Evolutionary conservation across 2,797 vertebrate genomes (phyloP).

Genomic region (Chrysolophus pictus): DNA sequence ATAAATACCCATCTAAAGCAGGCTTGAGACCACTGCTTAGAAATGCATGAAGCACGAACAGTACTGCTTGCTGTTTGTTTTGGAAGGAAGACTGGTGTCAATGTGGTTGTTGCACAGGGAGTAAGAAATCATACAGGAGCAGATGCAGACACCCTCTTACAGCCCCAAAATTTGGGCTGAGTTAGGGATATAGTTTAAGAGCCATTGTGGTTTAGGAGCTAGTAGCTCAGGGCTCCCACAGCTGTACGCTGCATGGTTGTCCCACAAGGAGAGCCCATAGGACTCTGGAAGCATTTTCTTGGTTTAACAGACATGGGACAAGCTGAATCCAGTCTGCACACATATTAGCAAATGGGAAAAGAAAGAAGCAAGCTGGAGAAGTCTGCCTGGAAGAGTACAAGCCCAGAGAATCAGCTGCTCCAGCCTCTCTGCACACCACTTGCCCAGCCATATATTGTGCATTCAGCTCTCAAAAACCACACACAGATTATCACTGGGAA

Average conservation of each 20-base stretch:
- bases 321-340: accelerated
- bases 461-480: not conserved
- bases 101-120: not conserved
- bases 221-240: not conserved
- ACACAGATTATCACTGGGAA: no score
- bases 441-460: not conserved
- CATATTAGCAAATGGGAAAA: not conserved
- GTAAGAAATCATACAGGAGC: not conserved
- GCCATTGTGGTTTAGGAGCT: not conserved
- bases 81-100: not conserved
- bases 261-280: not conserved
- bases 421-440: not conserved
- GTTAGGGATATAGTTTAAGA: not conserved
- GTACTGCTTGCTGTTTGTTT: not conserved
- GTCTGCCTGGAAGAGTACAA: not conserved
- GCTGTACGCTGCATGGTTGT: not conserved
- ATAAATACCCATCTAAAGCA: not conserved
- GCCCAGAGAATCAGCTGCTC: not conserved
- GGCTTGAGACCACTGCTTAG: not conserved
- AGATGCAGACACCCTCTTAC: not conserved
- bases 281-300: not conserved
- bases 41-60: accelerated
- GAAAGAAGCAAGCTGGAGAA: not conserved
- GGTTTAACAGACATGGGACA: not conserved
- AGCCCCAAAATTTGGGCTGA: not conserved